Evolutionary conservation across 30 jellyfish, hydroid and myxozoan genomes (phyloP), one percentile per base, ranked within the genome.

Genomic region (Pelagia noctiluca): DNA sequence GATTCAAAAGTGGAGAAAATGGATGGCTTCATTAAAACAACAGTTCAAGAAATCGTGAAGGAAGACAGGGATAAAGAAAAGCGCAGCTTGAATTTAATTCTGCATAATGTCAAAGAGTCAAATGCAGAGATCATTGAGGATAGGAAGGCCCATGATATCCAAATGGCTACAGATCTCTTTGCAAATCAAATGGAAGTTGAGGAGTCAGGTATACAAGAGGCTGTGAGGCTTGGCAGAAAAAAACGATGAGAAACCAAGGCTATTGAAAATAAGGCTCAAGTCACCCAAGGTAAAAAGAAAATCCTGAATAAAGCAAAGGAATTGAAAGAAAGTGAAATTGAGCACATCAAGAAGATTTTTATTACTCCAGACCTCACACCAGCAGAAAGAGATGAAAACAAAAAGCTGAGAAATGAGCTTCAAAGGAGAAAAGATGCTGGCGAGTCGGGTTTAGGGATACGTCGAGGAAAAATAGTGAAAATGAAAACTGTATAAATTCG

Each of bases 351-450:
- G 57, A 42, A 16, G 16, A 42, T 42, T 42, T 42, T 42, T 42
- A 42, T 42, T 42, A 42, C 57, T 42, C 57, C 57, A 42, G 57
- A 42, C 57, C 57, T 42, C 57, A 42, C 57, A 42, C 57, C 57
- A 42, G 16, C 57, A 42, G 57, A 42, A 42, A 42, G 12, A 16
- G 57, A 42, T 42, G 57, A 42, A 42, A 42, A n/a, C 57, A 42
- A 42, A 42, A 42, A 42, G 16, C 57, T 42, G 57, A 42, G 57
- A 42, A 42, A 42, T 42, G 57, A 42, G 16, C 57, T 42, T 42
- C 57, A 42, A 42, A 42, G 57, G 57, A 42, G 57, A 16, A 42
- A 42, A 42, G 57, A 16, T 42, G 57, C 57, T 42, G 57, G 57
- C 16, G 57, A 42, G 57, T 42, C 57, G 57, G 57, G 16, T 42